phyloP scores from a whole-genome alignment of 2,797 vertebrate species.

The Perodicticus potto region DNA sequence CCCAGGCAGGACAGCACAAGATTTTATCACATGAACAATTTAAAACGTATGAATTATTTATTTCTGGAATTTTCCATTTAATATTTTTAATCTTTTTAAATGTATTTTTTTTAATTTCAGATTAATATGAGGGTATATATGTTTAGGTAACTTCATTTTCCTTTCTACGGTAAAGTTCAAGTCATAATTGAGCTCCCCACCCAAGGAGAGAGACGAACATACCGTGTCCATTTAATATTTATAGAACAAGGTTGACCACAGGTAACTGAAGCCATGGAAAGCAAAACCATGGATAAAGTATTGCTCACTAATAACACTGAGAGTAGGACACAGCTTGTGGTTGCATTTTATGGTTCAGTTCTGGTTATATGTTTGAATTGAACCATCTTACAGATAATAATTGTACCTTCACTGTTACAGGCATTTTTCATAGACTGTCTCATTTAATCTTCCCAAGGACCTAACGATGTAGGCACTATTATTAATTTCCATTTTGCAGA shows the following conservation, averaged over 20 bases:
- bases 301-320: neutral
- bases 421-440: constrained; percentile 15
- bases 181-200: no score
- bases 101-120: no score
- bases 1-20: neutral
- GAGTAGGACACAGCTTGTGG: neutral
- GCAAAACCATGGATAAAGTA: neutral
- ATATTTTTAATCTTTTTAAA: neutral
- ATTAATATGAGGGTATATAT: no score
- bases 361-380: neutral
- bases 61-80: neutral
- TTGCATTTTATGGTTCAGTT: neutral
- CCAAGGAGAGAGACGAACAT: no score
- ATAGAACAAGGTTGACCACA: neutral
- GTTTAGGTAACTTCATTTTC: no score
- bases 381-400: constrained; percentile 30
- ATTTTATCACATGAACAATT: neutral
- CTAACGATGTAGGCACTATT: neutral
- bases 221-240: neutral
- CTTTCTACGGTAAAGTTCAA: no score
- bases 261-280: neutral
- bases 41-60: neutral
- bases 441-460: neutral
- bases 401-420: neutral
- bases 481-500: constrained; percentile 38